phyloP scores from a whole-genome alignment of 1,140 invertebrate species.

The Sitophilus oryzae region DNA sequence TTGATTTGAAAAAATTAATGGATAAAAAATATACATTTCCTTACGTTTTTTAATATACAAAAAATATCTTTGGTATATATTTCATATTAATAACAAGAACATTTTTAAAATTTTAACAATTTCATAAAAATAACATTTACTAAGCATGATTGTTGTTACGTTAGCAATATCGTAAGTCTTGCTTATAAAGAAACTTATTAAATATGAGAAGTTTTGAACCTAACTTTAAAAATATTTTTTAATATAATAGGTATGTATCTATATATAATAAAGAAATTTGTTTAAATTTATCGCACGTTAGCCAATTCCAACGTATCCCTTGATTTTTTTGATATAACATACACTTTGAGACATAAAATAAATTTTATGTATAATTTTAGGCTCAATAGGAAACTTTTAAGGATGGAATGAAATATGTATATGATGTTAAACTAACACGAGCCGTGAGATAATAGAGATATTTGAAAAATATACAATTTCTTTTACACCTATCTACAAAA shows the following conservation, averaged over 20 bases:
- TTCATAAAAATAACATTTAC: slow-evolving; percentile 25
- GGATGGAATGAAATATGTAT: not conserved
- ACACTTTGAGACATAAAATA: not conserved
- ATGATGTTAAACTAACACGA: no score
- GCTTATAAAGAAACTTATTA: not conserved
- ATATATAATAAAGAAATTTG: no score
- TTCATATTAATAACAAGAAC: slow-evolving; percentile 38
- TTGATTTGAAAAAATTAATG: slow-evolving; percentile 32
- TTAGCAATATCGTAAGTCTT: not conserved
- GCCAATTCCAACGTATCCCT: no score
- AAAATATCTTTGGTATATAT: slow-evolving; percentile 44
- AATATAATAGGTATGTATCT: no score
- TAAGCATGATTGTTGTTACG: slow-evolving; percentile 18
- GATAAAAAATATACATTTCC: slow-evolving; percentile 40
- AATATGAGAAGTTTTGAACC: no score
- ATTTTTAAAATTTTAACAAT: slow-evolving; percentile 31
- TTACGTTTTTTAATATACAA: slow-evolving; percentile 38
- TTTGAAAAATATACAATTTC: not conserved
- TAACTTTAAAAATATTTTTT: no score
- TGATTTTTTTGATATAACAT: not conserved
- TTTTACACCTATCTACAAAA: no score
- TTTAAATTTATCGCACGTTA: no score
- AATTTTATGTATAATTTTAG: not conserved
- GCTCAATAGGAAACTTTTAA: slow-evolving; percentile 11
- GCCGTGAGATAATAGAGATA: no score